Percentiles rank a stretch among this genome's conserved stretches.
Conservation (phyloP, 2,113 vertebrate species). For the Eidolon helvum region DNA sequence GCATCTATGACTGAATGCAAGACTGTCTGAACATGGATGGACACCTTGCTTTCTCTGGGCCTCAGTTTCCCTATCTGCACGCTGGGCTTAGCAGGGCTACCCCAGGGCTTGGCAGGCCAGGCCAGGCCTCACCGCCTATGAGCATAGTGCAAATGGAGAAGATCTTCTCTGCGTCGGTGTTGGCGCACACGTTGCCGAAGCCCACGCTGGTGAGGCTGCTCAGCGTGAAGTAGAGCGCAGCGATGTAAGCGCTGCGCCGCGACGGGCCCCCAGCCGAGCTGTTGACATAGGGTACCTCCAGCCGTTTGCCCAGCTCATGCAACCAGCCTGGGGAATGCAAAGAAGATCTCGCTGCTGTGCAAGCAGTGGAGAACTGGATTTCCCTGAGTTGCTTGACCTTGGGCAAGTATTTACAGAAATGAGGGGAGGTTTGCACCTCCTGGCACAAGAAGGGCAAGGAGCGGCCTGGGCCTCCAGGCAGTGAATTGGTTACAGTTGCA, state of each 20-base stretch:
- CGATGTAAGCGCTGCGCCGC: constrained; percentile 94
- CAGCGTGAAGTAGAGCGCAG: constrained; percentile 97
- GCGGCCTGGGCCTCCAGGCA: background rate
- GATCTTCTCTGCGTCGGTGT: constrained; percentile 96
- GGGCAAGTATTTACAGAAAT: background rate
- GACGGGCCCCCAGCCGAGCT: constrained; percentile 91
- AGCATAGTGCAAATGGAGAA: constrained; percentile 99
- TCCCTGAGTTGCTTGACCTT: background rate
- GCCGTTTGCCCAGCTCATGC: constrained; percentile 94
- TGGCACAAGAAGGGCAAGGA: background rate
- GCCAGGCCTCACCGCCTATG: constrained; percentile 91
- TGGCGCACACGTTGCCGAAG: constrained; percentile 97
- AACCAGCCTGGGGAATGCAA: constrained; percentile 89
- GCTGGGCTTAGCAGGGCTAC: background rate
- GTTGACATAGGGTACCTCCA: constrained; percentile 94
- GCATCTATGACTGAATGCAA: background rate
- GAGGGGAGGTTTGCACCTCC: background rate
- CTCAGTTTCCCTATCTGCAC: background rate
- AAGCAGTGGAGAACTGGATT: background rate
- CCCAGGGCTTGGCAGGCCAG: rapidly evolving
- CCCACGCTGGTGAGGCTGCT: constrained; percentile 98
- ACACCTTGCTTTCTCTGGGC: background rate
- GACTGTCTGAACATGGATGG: background rate
- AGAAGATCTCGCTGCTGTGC: background rate
- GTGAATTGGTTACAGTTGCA: background rate